A percentile compares a stretch with the other conserved stretches of the same genome.
Evolutionary conservation across 2,888 invertebrate species (phyloP).

Genomic region (Eulithis testata): DNA sequence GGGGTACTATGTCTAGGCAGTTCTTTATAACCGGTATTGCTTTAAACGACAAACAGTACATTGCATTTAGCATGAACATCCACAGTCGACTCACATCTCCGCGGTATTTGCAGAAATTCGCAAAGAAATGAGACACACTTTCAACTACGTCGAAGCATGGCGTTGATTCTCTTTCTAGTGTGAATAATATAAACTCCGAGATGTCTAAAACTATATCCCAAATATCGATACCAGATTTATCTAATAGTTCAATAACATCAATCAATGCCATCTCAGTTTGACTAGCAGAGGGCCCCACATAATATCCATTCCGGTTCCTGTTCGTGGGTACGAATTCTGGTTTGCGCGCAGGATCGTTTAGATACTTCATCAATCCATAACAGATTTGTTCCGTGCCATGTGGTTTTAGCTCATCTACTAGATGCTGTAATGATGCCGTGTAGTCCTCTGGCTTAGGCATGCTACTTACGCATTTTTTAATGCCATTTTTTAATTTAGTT

Average conservation of each 20-base stretch:
- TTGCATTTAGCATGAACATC: constrained; percentile 72
- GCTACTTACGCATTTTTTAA: constrained; percentile 16
- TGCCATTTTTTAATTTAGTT: constrained; percentile 17
- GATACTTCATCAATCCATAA: constrained; percentile 14
- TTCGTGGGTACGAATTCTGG: constrained; percentile 11
- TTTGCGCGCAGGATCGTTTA: constrained; percentile 16
- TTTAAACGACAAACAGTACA: constrained; percentile 77
- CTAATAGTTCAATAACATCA: constrained; percentile 59
- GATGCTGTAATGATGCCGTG: constrained; percentile 2
- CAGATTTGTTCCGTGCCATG: neutral
- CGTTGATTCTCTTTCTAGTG: constrained; percentile 57
- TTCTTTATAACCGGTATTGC: constrained; percentile 68
- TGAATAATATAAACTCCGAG: constrained; percentile 70
- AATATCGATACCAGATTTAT: constrained; percentile 47
- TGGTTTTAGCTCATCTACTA: constrained; percentile 5
- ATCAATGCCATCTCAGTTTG: constrained; percentile 70
- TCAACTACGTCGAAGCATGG: constrained; percentile 70
- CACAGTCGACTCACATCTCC: constrained; percentile 62
- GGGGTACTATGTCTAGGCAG: constrained; percentile 74
- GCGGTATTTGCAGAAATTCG: constrained; percentile 68
- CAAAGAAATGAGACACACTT: constrained; percentile 73
- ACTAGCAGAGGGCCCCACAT: constrained; percentile 45
- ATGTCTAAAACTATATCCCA: constrained; percentile 56
- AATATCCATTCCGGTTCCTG: neutral
- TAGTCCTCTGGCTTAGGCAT: constrained; percentile 4